A percentile compares a stretch with the other conserved stretches of the same genome.
These are phyloP conservation scores for Psittacus erithacus DNA, from an alignment of 2,113 vertebrate species.

Conservation along the genomic window DNA sequence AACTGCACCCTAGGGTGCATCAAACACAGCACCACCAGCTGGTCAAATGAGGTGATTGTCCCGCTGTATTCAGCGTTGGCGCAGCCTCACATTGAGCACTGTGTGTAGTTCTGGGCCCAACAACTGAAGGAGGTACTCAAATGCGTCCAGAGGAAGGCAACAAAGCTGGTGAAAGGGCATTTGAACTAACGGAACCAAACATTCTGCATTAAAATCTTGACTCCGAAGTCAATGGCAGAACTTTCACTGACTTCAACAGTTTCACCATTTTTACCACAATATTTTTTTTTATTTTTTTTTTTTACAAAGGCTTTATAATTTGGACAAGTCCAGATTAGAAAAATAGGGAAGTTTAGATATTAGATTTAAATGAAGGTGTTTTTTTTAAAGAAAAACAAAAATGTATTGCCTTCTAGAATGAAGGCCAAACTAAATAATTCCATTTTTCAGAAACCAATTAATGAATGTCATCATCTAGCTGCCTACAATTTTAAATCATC, in stretches of 20 bases:
- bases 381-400: neutral
- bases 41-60: too few species aligned
- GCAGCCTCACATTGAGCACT: neutral
- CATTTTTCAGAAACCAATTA: neutral
- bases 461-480: neutral
- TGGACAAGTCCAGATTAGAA: neutral
- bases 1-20: rapidly evolving
- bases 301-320: neutral
- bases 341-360: neutral
- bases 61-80: rapidly evolving
- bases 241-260: neutral
- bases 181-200: neutral
- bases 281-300: neutral
- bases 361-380: neutral
- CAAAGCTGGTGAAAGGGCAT: neutral
- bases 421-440: neutral
- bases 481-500: neutral
- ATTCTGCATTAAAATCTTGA: neutral
- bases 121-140: neutral
- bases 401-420: neutral
- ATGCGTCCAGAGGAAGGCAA: neutral
- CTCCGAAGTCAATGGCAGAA: neutral
- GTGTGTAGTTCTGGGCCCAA: neutral
- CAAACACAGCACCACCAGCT: neutral
- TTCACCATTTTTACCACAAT: neutral